Conservation (phyloP, 2,888 invertebrate species). For the Synanthedon vespiformis region DNA sequence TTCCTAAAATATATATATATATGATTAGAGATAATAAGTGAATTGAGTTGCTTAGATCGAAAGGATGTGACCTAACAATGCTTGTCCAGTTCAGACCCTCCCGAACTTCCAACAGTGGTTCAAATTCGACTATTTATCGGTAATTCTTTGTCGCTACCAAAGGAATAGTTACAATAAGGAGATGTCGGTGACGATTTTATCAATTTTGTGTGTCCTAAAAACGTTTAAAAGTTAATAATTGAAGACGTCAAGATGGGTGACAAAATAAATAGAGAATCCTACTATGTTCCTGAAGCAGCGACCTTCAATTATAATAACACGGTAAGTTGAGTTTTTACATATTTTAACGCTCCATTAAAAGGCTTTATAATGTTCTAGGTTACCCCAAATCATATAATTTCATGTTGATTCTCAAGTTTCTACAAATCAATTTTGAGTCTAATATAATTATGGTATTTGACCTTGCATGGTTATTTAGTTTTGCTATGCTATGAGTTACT, state of each 20-base stretch:
- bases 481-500: too few relatives aligned
- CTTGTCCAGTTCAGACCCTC: slow-evolving; percentile 52
- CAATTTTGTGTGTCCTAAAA: slow-evolving; percentile 16
- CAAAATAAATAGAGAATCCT: slow-evolving; percentile 49
- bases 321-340: slow-evolving; percentile 33
- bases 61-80: slow-evolving; percentile 23
- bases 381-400: too few relatives aligned
- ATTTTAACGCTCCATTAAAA: neutral
- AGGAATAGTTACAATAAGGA: neutral
- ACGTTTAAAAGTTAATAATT: neutral
- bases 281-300: slow-evolving; percentile 50
- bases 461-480: too few relatives aligned
- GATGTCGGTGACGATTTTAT: slow-evolving; percentile 18
- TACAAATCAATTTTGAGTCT: too few relatives aligned
- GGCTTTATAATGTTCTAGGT: too few relatives aligned
- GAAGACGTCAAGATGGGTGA: slow-evolving; percentile 42
- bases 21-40: neutral
- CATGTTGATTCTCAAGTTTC: too few relatives aligned
- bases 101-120: slow-evolving; percentile 38
- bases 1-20: too few relatives aligned
- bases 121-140: slow-evolving; percentile 13
- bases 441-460: too few relatives aligned
- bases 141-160: neutral
- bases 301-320: slow-evolving; percentile 64
- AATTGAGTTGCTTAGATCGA: neutral